Conservation (phyloP, 2,797 vertebrate species). For the Melanotaenia parkinsoni region DNA sequence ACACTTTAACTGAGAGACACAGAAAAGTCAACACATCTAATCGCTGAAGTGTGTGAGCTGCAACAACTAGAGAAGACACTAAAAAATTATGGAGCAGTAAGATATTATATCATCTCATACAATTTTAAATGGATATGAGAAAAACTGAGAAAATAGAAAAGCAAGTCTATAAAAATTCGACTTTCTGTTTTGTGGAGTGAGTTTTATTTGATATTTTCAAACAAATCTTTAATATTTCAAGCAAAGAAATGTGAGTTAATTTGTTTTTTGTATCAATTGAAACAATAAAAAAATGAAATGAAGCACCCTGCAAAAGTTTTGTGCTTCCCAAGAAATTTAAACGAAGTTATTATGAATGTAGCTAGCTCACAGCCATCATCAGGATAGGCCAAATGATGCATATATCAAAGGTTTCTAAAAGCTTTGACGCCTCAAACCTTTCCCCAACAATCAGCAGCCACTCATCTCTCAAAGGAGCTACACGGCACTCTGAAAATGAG, state of each 20-base stretch:
- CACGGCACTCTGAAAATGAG: not conserved
- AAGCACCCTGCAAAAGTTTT: not conserved
- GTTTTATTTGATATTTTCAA: not conserved
- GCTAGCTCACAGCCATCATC: not conserved
- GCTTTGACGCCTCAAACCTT: not conserved
- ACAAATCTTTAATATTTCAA: too few relatives aligned
- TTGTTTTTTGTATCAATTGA: too few relatives aligned
- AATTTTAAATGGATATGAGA: not conserved
- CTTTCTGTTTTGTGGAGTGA: not conserved
- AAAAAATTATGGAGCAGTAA: not conserved
- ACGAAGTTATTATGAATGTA: not conserved
- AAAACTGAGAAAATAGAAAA: not conserved
- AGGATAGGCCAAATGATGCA: not conserved
- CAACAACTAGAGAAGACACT: not conserved
- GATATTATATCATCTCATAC: too few relatives aligned
- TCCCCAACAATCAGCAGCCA: not conserved
- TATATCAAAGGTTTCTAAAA: conserved; percentile 1
- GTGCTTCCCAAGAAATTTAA: not conserved
- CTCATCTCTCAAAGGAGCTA: conserved; percentile 1
- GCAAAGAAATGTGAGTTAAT: too few relatives aligned
- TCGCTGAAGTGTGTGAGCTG: not conserved
- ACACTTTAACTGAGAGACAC: conserved; percentile 24
- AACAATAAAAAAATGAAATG: too few relatives aligned
- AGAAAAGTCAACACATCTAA: conserved; percentile 21
- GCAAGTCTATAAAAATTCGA: not conserved